These are phyloP conservation scores for Acleris holmiana DNA, from an alignment of 2,888 invertebrate genomes.

Conservation along the genomic window DNA sequence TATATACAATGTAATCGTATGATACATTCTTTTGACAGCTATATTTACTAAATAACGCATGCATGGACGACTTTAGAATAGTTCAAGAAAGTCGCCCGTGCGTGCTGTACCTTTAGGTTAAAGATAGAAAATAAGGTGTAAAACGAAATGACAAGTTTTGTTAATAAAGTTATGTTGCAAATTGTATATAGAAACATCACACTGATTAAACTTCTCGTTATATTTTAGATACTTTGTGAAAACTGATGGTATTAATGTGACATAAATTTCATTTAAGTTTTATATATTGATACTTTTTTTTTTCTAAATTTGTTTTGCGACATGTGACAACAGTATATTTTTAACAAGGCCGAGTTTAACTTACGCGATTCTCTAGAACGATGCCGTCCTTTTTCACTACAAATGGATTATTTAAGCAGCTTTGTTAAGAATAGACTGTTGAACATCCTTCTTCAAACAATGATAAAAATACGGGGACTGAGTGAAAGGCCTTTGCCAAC, in stretches of 20 bases:
- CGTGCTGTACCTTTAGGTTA: background rate
- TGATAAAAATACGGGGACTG: too few relatives aligned
- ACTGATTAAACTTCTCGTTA: background rate
- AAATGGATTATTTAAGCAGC: too few relatives aligned
- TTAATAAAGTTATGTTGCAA: background rate
- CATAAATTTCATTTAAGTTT: conserved; percentile 5
- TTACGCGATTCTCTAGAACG: too few relatives aligned
- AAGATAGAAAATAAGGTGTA: background rate
- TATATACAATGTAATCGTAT: background rate
- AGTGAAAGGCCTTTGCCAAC: too few relatives aligned
- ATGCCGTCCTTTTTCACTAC: too few relatives aligned
- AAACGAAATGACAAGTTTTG: background rate
- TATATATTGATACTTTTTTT: conserved; percentile 9
- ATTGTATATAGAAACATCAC: conserved; percentile 6
- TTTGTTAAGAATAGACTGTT: too few relatives aligned
- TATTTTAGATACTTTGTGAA: conserved; percentile 1
- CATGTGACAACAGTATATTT: too few relatives aligned
- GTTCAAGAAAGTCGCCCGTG: background rate
- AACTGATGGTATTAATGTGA: conserved; percentile 8
- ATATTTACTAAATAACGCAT: background rate
- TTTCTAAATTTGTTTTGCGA: background rate
- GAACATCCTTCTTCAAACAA: too few relatives aligned
- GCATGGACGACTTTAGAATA: background rate
- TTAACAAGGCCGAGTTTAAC: too few relatives aligned
- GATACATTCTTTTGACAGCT: background rate